These are phyloP conservation scores for Orthonychiurus folsomi DNA, from an alignment of 2,888 invertebrate genomes.

Conservation along the genomic window DNA sequence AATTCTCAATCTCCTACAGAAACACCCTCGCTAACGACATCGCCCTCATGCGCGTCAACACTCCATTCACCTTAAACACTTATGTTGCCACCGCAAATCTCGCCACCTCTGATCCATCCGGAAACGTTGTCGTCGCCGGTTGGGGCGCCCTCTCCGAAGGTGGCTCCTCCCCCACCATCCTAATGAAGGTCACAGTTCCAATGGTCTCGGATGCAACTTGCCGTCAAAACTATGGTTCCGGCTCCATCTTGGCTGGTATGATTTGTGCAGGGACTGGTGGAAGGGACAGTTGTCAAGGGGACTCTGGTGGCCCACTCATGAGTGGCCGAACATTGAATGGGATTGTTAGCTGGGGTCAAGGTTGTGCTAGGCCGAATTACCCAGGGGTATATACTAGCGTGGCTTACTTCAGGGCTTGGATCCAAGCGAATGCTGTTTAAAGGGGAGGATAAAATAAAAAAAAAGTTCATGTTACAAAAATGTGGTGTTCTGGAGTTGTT, in stretches of 20 bases:
- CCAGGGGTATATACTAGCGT: conserved; percentile 3
- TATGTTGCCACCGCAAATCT: conserved; percentile 30
- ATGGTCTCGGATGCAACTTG: conserved; percentile 30
- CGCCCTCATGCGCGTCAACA: conserved; percentile 31
- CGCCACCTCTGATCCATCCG: conserved; percentile 16
- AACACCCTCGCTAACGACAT: conserved; percentile 38
- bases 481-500: no score
- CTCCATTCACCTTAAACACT: conserved; percentile 24
- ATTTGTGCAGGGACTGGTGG: conserved; percentile 25
- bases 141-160: conserved; percentile 38
- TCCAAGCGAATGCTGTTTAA: conserved; percentile 2
- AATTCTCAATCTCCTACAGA: neutral
- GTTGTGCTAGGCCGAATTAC: conserved; percentile 5
- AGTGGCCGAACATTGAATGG: neutral
- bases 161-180: conserved; percentile 19
- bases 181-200: conserved; percentile 37
- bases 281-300: conserved; percentile 30
- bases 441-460: no score
- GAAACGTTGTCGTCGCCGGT: conserved; percentile 21
- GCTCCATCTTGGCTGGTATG: conserved; percentile 19
- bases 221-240: conserved; percentile 24
- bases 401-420: conserved; percentile 1
- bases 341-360: conserved; percentile 14
- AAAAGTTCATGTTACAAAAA: no score
- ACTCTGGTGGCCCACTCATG: conserved; percentile 28